phyloP scores from a whole-genome alignment of 2,797 vertebrate genomes.

The Chlorospingus semifuscus region DNA sequence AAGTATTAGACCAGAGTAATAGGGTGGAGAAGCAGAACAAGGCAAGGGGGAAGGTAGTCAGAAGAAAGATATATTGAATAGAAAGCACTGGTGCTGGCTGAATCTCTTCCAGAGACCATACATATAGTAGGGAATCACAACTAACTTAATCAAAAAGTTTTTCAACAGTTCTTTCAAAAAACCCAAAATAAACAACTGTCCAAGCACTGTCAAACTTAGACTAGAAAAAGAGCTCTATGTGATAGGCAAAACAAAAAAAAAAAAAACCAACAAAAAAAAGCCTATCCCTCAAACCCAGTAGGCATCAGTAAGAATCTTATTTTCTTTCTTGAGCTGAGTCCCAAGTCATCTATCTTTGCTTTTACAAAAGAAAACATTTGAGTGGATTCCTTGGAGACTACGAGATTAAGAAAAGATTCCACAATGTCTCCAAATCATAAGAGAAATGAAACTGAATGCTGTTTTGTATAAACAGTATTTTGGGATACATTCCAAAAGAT shows the following conservation, averaged over 20 bases:
- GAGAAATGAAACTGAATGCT: neutral
- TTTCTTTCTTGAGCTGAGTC: neutral
- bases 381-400: conserved; percentile 1
- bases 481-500: neutral
- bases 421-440: neutral
- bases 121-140: neutral
- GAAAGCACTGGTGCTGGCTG: neutral
- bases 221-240: neutral
- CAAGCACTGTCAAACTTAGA: neutral
- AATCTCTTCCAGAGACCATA: neutral
- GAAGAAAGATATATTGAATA: neutral
- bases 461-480: conserved; percentile 1
- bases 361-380: neutral
- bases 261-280: neutral
- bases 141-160: neutral
- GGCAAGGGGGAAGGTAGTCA: neutral
- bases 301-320: neutral
- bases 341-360: neutral
- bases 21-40: neutral
- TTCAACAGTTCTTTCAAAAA: neutral
- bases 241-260: neutral
- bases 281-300: neutral
- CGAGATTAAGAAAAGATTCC: conserved; percentile 37
- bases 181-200: neutral
- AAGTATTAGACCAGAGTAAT: neutral